phyloP scores from a whole-genome alignment of 2,113 vertebrate genomes.

The Dromaius novaehollandiae region DNA sequence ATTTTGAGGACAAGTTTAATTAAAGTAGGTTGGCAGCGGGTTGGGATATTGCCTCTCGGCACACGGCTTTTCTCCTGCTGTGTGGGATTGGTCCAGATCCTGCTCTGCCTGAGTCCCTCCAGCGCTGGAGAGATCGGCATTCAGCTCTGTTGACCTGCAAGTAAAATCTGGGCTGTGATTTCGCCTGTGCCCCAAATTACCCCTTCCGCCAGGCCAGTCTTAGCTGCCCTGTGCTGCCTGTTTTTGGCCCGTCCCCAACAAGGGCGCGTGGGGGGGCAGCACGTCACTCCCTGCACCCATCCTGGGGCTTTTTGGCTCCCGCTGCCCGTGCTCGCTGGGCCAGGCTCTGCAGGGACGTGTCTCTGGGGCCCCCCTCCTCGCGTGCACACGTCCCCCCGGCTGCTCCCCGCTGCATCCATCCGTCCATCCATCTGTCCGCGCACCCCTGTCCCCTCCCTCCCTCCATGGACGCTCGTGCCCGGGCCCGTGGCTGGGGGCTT shows the following conservation, averaged over 20 bases:
- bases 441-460: neutral
- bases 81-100: neutral
- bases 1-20: fast-evolving
- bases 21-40: neutral
- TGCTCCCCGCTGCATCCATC: neutral
- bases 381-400: neutral
- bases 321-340: fast-evolving
- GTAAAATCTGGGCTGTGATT: too few relatives aligned
- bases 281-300: too few relatives aligned
- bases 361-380: neutral
- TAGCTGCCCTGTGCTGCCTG: too few relatives aligned
- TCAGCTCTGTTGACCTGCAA: neutral
- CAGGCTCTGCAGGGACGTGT: fast-evolving
- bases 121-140: fast-evolving
- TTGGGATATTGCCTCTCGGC: fast-evolving
- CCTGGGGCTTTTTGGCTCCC: neutral
- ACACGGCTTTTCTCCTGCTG: neutral
- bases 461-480: neutral
- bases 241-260: too few relatives aligned
- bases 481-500: too few relatives aligned
- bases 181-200: too few relatives aligned
- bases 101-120: fast-evolving
- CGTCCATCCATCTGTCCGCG: too few relatives aligned
- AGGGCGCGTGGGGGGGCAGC: too few relatives aligned
- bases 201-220: too few relatives aligned